Base-by-base conservation (phyloP, 2,888 invertebrate genomes). In the Tetanocera ferruginea region DNA sequence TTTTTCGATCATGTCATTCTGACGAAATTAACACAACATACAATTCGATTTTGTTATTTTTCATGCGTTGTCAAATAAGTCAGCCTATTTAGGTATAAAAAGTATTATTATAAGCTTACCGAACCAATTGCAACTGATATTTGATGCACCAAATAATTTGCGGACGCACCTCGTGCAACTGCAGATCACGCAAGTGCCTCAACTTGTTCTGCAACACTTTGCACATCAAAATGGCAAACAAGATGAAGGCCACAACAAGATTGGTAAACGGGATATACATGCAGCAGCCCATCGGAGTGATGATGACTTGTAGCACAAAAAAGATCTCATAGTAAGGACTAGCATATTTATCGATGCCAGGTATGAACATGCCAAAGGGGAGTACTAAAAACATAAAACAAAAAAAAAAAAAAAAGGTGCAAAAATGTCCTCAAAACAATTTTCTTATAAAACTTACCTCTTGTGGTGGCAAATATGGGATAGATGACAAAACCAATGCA, bases 121-220 rank as follows among this genome's bases (percentile, higher is more conserved):
- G 80, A 1, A 83, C 78, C 57, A 89, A 79, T 34, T 85, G 83
- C 17, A 83, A 49, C 67, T 89, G 89, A 80, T 86, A 87, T 73
- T 76, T 82, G n/a, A 88, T 84, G 77, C 89, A 87, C 83, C 83
- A 84, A 43, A 83, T 83, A 3, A 88, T 78, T 60, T 86, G 82
- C 19, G 76, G 52, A 0, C 70, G 77, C 4, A 83, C 81, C n/a
- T 76, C 73, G 3, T 62, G n/a, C 2, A 78, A 70, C 0, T 73
- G 72, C 43, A 83, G 67, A 1, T 75, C 73, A n/a, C 81, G 78
- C 37, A 87, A 14, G 34, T 79, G 62, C 4, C 75, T 69, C 0
- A 85, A 77, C 11, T 82, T 82, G 66, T 81, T 67, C 74, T 84
- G 82, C 51, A 85, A 60, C 3, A 83, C 81, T 34, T 82, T 82